These are phyloP conservation scores for Carcina quercana DNA, from an alignment of 2,888 invertebrate genomes.

Conservation along the genomic window DNA sequence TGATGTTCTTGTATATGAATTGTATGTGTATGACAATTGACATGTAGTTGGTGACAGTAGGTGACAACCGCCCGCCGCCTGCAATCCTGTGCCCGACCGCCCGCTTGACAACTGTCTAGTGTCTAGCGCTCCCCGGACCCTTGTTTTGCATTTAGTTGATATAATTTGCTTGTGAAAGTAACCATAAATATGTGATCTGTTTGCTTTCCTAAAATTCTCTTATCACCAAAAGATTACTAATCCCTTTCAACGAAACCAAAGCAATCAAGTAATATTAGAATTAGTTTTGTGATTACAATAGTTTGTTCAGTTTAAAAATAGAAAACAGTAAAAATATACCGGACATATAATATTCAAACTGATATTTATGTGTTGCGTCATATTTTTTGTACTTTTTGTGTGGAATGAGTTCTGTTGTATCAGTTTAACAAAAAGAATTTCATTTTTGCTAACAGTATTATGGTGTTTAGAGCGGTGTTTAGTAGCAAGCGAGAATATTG, in stretches of 20 bases:
- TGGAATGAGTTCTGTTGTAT: conserved; percentile 7
- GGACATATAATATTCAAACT: background rate
- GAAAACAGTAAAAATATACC: background rate
- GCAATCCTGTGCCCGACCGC: no score
- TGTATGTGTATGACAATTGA: no score
- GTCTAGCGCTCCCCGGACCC: conserved; percentile 2
- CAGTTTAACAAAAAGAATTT: conserved; percentile 30
- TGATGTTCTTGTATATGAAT: no score
- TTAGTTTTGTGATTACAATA: conserved; percentile 3
- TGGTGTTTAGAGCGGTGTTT: conserved; percentile 14
- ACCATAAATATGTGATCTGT: no score
- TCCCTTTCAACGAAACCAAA: conserved; percentile 42
- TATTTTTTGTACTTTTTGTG: conserved; percentile 6
- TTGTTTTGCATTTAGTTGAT: conserved; percentile 32
- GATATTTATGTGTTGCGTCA: background rate
- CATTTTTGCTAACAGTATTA: conserved; percentile 53
- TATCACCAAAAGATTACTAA: conserved; percentile 18
- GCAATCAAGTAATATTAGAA: conserved; percentile 27
- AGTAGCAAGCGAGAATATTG: conserved; percentile 7
- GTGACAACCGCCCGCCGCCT: no score
- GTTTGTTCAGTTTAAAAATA: background rate
- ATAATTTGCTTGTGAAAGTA: no score
- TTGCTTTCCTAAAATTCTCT: no score
- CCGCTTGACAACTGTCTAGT: conserved; percentile 1
- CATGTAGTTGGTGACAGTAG: no score